Evolutionary conservation across 2,888 invertebrate genomes (phyloP).

Genomic region (Nipponacmea schrenckii): DNA sequence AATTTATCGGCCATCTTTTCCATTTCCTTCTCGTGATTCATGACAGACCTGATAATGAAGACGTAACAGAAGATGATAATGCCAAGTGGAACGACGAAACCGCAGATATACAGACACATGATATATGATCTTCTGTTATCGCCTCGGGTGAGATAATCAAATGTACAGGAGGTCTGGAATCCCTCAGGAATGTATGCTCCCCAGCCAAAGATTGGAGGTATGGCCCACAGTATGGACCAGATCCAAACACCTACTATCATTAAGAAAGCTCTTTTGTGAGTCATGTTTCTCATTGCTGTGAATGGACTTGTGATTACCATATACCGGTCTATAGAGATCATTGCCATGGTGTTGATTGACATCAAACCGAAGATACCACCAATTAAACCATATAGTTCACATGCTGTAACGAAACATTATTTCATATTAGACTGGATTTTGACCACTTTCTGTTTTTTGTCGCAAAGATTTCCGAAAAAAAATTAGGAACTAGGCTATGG

Average conservation of each 20-base stretch:
- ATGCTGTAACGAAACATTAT: slow-evolving; percentile 67
- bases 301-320: slow-evolving; percentile 93
- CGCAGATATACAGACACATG: slow-evolving; percentile 79
- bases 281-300: slow-evolving; percentile 82
- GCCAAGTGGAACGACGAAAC: slow-evolving; percentile 81
- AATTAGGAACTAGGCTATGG: no score
- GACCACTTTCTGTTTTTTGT: neutral
- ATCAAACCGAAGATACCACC: slow-evolving; percentile 90
- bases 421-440: neutral
- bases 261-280: slow-evolving; percentile 78
- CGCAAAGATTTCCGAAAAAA: no score
- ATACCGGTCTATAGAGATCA: slow-evolving; percentile 91
- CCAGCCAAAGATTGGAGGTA: slow-evolving; percentile 87
- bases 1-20: slow-evolving; percentile 67
- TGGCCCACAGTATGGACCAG: slow-evolving; percentile 82
- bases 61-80: slow-evolving; percentile 88
- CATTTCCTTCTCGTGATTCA: slow-evolving; percentile 68
- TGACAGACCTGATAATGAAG: slow-evolving; percentile 81
- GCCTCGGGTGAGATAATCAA: slow-evolving; percentile 82
- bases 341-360: slow-evolving; percentile 93
- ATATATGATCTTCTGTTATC: slow-evolving; percentile 74
- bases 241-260: slow-evolving; percentile 84
- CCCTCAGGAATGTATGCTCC: slow-evolving; percentile 86
- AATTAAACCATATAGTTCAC: slow-evolving; percentile 86
- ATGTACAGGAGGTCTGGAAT: slow-evolving; percentile 92